phyloP scores from a whole-genome alignment of 2,113 vertebrate species.

The Takifugu flavidus region DNA sequence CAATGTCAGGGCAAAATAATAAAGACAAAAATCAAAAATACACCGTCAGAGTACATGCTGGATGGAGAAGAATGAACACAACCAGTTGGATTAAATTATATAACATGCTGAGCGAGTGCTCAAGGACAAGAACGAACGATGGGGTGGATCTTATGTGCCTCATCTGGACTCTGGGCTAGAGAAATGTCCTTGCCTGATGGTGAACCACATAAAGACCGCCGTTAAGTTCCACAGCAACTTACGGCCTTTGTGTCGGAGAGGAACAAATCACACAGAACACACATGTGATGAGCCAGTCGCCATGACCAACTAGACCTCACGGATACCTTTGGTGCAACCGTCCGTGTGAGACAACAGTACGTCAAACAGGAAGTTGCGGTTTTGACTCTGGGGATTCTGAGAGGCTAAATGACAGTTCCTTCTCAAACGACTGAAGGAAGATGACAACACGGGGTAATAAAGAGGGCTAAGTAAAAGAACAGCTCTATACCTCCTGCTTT shows the following conservation, averaged over 20 bases:
- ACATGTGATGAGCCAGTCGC: no score
- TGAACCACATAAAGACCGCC: neutral
- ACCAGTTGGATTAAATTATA: slow-evolving; percentile 4
- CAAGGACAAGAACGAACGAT: slow-evolving; percentile 27
- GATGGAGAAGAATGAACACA: slow-evolving; percentile 37
- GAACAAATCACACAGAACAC: no score
- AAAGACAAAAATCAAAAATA: slow-evolving; percentile 51
- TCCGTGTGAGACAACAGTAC: no score
- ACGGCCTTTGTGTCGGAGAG: neutral
- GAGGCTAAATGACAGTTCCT: neutral
- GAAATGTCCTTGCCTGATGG: neutral
- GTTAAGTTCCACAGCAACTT: neutral
- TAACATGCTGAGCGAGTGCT: no score
- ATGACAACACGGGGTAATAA: slow-evolving; percentile 2
- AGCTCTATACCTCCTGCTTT: slow-evolving; percentile 21
- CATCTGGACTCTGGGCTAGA: slow-evolving; percentile 9
- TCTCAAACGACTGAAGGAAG: no score
- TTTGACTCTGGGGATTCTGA: slow-evolving; percentile 2
- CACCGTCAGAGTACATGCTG: slow-evolving; percentile 31
- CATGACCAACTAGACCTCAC: no score
- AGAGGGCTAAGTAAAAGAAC: slow-evolving; percentile 12
- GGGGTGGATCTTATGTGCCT: slow-evolving; percentile 40
- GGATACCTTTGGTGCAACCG: no score
- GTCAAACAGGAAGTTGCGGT: neutral
- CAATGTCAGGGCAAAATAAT: slow-evolving; percentile 58